Evolutionary conservation across 1,140 invertebrate genomes (phyloP).

Genomic region (Neuroterus valhalla): DNA sequence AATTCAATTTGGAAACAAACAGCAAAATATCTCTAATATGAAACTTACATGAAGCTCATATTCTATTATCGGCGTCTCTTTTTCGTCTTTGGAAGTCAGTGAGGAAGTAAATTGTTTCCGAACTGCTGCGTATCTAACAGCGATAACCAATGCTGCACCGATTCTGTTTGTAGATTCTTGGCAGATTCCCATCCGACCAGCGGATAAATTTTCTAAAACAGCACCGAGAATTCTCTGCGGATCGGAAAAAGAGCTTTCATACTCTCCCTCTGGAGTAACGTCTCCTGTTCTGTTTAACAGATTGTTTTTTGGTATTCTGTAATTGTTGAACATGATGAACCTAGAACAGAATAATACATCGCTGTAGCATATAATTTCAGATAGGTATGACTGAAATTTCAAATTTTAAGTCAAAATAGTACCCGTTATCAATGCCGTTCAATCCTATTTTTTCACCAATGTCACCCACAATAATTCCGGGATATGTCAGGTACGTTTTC

Average conservation of each 20-base stretch:
- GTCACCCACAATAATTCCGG: slow-evolving; percentile 87
- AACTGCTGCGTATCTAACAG: slow-evolving; percentile 86
- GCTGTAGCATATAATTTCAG: slow-evolving; percentile 33
- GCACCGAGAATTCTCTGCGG: slow-evolving; percentile 83
- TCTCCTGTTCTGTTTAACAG: slow-evolving; percentile 81
- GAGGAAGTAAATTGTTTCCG: slow-evolving; percentile 85
- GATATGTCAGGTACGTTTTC: slow-evolving; percentile 80
- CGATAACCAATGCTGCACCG: slow-evolving; percentile 85
- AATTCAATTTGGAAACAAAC: slow-evolving; percentile 34
- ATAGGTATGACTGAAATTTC: slow-evolving; percentile 2
- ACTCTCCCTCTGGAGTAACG: slow-evolving; percentile 79
- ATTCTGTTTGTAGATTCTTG: slow-evolving; percentile 82
- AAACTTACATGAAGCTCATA: slow-evolving; percentile 85
- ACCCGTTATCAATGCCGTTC: slow-evolving; percentile 91
- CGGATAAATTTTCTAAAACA: slow-evolving; percentile 80
- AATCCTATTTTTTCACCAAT: slow-evolving; percentile 89
- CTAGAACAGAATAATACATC: slow-evolving; percentile 61
- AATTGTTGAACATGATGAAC: slow-evolving; percentile 79
- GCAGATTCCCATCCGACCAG: slow-evolving; percentile 85
- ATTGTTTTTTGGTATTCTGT: slow-evolving; percentile 78
- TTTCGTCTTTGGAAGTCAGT: slow-evolving; percentile 65
- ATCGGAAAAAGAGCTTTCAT: slow-evolving; percentile 86
- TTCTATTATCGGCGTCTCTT: slow-evolving; percentile 87
- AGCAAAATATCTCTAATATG: slow-evolving; percentile 3
- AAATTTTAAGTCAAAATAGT: slow-evolving; percentile 43